Evolutionary conservation across 1,140 invertebrate genomes (phyloP).

Genomic region (Drosophila persimilis): DNA sequence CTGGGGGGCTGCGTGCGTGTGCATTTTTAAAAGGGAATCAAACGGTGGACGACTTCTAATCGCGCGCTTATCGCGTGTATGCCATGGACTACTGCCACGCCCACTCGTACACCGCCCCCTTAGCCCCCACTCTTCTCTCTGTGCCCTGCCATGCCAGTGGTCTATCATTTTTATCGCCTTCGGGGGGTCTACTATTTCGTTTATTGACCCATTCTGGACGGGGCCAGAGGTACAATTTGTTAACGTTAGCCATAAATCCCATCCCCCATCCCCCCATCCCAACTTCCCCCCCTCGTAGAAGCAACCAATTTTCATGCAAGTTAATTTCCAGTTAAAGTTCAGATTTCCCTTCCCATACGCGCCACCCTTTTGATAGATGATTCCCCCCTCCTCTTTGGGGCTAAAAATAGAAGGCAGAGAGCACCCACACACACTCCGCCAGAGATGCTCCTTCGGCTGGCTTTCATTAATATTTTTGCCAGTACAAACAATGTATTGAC

Average conservation of each 20-base stretch:
- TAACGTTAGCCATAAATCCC: constrained; percentile 59
- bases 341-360: constrained; percentile 50
- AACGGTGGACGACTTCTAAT: constrained; percentile 51
- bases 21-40: constrained; percentile 57
- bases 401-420: constrained; percentile 55
- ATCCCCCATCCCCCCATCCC: too few relatives aligned
- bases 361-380: constrained; percentile 64
- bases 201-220: constrained; percentile 63
- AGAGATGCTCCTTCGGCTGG: constrained; percentile 9
- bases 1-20: constrained; percentile 44
- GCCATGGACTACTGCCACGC: constrained; percentile 49
- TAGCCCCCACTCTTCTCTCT: background rate
- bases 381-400: constrained; percentile 25
- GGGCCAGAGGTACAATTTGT: constrained; percentile 55
- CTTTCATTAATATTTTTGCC: constrained; percentile 67
- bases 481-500: constrained; percentile 74
- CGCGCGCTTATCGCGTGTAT: constrained; percentile 53
- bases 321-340: constrained; percentile 75
- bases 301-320: constrained; percentile 63
- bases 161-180: constrained; percentile 70
- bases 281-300: background rate
- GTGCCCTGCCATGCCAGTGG: constrained; percentile 10
- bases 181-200: constrained; percentile 48
- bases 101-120: background rate
- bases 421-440: constrained; percentile 9